Evolutionary conservation across 2,797 vertebrate genomes (phyloP).

Genomic region (Phoxinus dragarum): DNA sequence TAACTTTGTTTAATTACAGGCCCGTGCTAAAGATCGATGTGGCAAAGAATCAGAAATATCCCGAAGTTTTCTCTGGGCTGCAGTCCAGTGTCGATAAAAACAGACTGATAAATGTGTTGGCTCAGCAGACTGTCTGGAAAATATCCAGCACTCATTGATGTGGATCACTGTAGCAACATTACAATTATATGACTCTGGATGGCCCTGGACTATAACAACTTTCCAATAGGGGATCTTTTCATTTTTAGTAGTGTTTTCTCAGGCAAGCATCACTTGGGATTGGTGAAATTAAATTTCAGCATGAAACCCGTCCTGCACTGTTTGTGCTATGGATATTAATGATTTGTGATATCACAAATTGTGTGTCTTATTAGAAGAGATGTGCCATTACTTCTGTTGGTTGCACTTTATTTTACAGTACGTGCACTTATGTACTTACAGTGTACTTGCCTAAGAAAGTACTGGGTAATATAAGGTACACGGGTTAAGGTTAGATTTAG

Average conservation of each 20-base stretch:
- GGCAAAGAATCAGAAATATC: constrained; percentile 10
- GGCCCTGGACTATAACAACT: neutral
- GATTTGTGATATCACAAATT: neutral
- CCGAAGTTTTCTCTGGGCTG: neutral
- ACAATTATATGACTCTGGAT: neutral
- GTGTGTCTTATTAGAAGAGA: neutral
- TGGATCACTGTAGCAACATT: neutral
- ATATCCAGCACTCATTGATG: neutral
- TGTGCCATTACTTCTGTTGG: neutral
- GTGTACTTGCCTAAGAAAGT: no score
- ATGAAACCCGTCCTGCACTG: neutral
- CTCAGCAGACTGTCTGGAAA: constrained; percentile 21
- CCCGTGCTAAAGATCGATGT: neutral
- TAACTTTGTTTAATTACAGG: neutral
- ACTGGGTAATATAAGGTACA: no score
- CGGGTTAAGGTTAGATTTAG: no score
- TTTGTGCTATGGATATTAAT: neutral
- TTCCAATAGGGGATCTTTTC: neutral
- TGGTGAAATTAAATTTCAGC: neutral
- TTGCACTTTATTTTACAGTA: no score
- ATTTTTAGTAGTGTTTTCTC: neutral
- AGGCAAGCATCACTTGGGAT: neutral
- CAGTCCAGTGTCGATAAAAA: neutral
- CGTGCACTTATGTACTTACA: no score
- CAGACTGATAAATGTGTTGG: neutral